Evolutionary conservation across 2,888 invertebrate genomes (phyloP).

Genomic region (Lissocephala sabroskyi): DNA sequence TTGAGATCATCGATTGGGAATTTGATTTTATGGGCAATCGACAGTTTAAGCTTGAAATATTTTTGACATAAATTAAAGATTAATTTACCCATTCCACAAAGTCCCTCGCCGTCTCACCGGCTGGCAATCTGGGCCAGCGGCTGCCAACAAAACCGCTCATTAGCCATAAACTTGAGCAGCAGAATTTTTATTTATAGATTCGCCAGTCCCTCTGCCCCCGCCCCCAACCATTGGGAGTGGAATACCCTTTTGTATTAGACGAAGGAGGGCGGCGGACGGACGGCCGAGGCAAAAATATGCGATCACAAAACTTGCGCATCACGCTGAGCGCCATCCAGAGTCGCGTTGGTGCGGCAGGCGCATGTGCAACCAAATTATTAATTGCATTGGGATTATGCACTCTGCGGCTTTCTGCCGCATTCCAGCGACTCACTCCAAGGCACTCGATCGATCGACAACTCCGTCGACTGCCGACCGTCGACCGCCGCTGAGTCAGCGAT

Average conservation of each 20-base stretch:
- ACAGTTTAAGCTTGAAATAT: conserved; percentile 27
- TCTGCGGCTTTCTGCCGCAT: conserved; percentile 12
- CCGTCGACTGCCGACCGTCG: too few species aligned
- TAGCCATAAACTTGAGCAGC: background rate
- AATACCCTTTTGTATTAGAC: conserved; percentile 23
- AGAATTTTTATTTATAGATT: background rate
- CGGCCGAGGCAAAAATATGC: conserved; percentile 2
- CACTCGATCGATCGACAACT: too few species aligned
- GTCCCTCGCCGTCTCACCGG: background rate
- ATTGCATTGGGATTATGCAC: conserved; percentile 63
- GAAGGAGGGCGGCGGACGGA: conserved; percentile 16
- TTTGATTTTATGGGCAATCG: background rate
- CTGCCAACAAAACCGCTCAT: background rate
- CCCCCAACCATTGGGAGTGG: background rate
- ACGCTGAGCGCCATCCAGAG: conserved; percentile 28
- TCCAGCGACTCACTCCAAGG: conserved; percentile 3
- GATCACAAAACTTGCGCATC: conserved; percentile 35
- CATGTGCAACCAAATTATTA: conserved; percentile 66
- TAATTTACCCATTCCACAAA: too few species aligned
- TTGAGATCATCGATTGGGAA: too few species aligned
- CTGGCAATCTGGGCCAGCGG: conserved; percentile 13
- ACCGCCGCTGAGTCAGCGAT: conserved; percentile 52
- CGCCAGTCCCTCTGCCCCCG: too few species aligned
- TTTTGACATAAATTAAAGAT: conserved; percentile 20
- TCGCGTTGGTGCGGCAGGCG: conserved; percentile 13